Base-by-base conservation (phyloP, 2,888 invertebrate species). In the Axea sp. region DNA sequence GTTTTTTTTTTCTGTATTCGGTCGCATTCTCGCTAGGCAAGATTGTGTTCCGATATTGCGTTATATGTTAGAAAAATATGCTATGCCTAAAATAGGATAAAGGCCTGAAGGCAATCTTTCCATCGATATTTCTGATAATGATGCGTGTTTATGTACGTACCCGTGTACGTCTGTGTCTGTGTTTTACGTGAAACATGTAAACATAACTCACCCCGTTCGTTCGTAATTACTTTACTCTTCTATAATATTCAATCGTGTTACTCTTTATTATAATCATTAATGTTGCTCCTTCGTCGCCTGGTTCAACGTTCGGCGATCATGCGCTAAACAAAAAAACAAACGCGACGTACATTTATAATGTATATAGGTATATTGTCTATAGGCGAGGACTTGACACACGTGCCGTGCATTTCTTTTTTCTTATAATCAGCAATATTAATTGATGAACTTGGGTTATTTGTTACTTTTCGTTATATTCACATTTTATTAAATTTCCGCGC, bases 1-100 rank as follows among this genome's bases (percentile, higher is more conserved):
- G 35, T 30, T 65, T 41, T n/a, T 31, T 76, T 59, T 76, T 75
- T 77, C 77, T 77, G 77, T 79, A 73, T 72, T 76, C 75, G 71
- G 76, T 75, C 65, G 73, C 74, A 39, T 26, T 80, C 80, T 81
- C 78, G 80, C 80, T 83, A 84, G 76, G 82, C 83, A 84, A 83
- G 84, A 84, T 82, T 82, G 81, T 79, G 62, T 62, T 81, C 81
- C 83, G 80, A 84, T 84, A 86, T 84, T 85, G 85, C 83, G 82
- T 82, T 85, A 83, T 82, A 84, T 82, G 81, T 86, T 87, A 87
- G 87, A 87, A 87, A 87, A 87, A 87, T 87, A 87, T 87, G 84
- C 86, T 86, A 86, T 87, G 83, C 84, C 86, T 87, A 87, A 87
- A 86, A 86, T 87, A 86, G 85, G 86, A 87, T 86, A 83, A 86